phyloP scores from a whole-genome alignment of 2,888 invertebrate genomes.

The Hemithea aestivaria region DNA sequence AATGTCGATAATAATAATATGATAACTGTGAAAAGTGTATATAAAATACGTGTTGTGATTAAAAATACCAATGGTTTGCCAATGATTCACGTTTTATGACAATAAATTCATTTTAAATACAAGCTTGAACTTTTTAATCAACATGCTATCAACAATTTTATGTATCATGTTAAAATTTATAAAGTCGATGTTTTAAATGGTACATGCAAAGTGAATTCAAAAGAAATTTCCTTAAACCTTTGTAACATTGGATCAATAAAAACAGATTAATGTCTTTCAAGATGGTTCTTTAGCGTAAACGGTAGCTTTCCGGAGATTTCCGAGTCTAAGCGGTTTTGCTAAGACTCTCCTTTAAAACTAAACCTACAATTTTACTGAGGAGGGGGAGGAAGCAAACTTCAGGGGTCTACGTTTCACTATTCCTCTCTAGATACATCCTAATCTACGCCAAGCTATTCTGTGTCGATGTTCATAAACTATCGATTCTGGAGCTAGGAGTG shows the following conservation, averaged over 20 bases:
- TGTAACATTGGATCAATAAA: conserved; percentile 21
- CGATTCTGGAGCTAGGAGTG: conserved; percentile 41
- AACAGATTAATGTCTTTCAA: conserved; percentile 26
- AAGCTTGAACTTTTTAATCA: conserved; percentile 21
- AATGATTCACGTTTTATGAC: conserved; percentile 33
- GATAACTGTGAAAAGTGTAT: conserved; percentile 33
- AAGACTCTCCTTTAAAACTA: conserved; percentile 54
- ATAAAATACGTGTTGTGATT: conserved; percentile 42
- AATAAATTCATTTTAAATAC: conserved; percentile 11
- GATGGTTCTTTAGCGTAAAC: conserved; percentile 42
- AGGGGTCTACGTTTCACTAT: conserved; percentile 60
- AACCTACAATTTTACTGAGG: conserved; percentile 49
- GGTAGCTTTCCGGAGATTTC: conserved; percentile 58
- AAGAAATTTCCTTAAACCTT: conserved; percentile 16
- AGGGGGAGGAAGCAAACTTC: conserved; percentile 48
- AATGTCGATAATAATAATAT: conserved; percentile 34
- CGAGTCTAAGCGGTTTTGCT: conserved; percentile 48
- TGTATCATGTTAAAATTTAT: conserved; percentile 31
- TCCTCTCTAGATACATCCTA: conserved; percentile 49
- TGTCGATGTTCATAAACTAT: conserved; percentile 36
- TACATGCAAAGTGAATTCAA: conserved; percentile 36
- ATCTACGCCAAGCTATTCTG: conserved; percentile 69
- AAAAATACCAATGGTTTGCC: conserved; percentile 46
- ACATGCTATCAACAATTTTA: conserved; percentile 20
- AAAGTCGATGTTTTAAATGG: conserved; percentile 40